These are phyloP conservation scores for Patagioenas fasciata DNA, from an alignment of 2,113 vertebrate genomes.

Conservation along the genomic window DNA sequence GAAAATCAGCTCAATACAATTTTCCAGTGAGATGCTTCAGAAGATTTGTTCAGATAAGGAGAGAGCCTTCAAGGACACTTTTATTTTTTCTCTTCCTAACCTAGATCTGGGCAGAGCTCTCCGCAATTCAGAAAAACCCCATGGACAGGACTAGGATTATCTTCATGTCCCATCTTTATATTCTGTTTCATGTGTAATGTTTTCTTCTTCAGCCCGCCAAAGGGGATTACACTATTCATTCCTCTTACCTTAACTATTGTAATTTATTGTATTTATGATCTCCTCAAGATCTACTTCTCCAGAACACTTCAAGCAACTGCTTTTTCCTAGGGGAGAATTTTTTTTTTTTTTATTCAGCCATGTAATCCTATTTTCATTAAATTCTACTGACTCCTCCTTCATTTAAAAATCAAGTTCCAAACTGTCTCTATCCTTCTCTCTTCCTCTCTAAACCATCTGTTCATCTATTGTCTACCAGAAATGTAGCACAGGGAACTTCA, in stretches of 20 bases:
- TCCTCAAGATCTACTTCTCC: background rate
- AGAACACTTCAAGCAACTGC: background rate
- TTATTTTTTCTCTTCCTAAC: background rate
- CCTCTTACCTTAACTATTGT: background rate
- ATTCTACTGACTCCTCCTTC: background rate
- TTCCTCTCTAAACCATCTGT: background rate
- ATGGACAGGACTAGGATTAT: background rate
- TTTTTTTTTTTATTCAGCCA: background rate
- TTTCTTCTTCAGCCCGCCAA: background rate
- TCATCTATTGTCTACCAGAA: background rate
- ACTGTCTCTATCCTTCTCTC: background rate
- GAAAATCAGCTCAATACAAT: background rate
- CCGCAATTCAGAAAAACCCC: background rate
- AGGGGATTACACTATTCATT: background rate
- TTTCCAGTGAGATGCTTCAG: slow-evolving; percentile 1
- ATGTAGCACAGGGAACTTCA: background rate
- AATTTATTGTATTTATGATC: background rate
- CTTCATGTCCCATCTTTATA: background rate
- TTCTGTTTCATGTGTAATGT: background rate
- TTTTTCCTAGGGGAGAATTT: background rate
- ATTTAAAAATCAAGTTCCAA: background rate
- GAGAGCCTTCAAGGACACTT: background rate
- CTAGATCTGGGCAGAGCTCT: background rate
- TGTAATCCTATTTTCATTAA: background rate
- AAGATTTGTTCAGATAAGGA: background rate